Conservation (phyloP, 2,888 invertebrate genomes). For the Eupithecia abbreviata region DNA sequence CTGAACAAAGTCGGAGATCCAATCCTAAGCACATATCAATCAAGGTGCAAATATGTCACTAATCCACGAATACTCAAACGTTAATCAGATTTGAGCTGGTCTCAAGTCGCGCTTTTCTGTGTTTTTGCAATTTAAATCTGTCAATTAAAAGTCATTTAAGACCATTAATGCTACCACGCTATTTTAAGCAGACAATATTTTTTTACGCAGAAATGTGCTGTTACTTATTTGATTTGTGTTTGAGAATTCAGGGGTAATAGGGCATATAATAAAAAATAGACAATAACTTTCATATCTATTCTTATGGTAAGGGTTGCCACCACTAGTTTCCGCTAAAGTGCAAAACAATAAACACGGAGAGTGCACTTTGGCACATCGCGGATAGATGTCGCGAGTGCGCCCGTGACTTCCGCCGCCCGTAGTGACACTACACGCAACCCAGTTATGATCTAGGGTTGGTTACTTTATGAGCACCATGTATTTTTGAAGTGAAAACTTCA, state of each 20-base stretch:
- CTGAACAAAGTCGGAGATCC: too few species aligned
- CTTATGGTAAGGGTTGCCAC: not conserved
- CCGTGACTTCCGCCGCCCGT: constrained; percentile 63
- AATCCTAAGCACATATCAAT: not conserved
- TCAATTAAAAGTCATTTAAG: too few species aligned
- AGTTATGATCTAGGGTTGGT: constrained; percentile 59
- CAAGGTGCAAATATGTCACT: not conserved
- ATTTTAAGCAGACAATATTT: too few species aligned
- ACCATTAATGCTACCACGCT: too few species aligned
- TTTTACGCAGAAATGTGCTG: too few species aligned
- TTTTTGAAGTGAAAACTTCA: not conserved
- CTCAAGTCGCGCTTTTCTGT: too few species aligned
- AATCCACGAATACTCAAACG: not conserved
- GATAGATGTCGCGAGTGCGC: constrained; percentile 57
- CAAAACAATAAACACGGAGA: constrained; percentile 35
- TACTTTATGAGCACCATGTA: constrained; percentile 9
- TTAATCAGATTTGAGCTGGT: too few species aligned
- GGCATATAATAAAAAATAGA: too few species aligned
- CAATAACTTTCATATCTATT: too few species aligned
- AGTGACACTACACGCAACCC: constrained; percentile 65
- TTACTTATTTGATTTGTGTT: too few species aligned
- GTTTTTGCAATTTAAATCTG: too few species aligned
- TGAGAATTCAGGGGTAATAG: too few species aligned
- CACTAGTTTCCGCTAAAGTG: constrained; percentile 17
- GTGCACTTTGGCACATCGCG: constrained; percentile 47